Base-by-base conservation (phyloP, 1,140 invertebrate genomes). In the Ostrea edulis region DNA sequence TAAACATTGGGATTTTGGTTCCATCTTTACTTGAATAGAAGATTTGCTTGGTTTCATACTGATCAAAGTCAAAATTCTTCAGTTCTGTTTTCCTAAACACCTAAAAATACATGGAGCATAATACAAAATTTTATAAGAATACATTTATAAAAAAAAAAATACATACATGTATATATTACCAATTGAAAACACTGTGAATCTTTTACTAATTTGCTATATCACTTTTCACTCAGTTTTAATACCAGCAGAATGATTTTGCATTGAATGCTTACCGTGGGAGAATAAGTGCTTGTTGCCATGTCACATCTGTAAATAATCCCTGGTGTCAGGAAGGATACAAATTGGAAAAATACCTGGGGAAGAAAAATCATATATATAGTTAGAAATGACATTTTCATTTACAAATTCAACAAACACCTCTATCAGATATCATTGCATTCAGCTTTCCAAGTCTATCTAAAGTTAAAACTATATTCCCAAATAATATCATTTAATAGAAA, bases 1-100 rank as follows among this genome's bases (percentile, higher is more conserved):
- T 97, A 95, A 99, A 99, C 99, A 99, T 99, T 5, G 99, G 99
- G 90, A 99, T 93, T 87, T 97, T 97, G 0, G 98, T 99, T 86
- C 97, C 98, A 91, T 99, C 99, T 95, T 98, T 99, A 94, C 98
- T 98, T 1, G 96, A 93, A 95, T 99, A 99, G 95, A 99, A 99
- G 65, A 99, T 96, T 95, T 99, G 99, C 85, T 97, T 96, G 3
- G 97, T 97, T 93, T 97, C 96, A 93, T 98, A 99, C 84, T 97
- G 94, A 9, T 96, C 96, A 5, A 97, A 94, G 95, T 99, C 96
- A 95, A 99, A 98, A 86, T 97, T 97, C 86, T 97, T 96, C 11
- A 99, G 96, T 94, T 97, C 96, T 8, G 98, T 97, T 95, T 98
- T 97, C 90, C 97, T 96, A 92, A 98, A 97, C 17, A 98, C 95